Base-by-base conservation (phyloP, 2,113 vertebrate genomes). In the Haemorhous mexicanus region DNA sequence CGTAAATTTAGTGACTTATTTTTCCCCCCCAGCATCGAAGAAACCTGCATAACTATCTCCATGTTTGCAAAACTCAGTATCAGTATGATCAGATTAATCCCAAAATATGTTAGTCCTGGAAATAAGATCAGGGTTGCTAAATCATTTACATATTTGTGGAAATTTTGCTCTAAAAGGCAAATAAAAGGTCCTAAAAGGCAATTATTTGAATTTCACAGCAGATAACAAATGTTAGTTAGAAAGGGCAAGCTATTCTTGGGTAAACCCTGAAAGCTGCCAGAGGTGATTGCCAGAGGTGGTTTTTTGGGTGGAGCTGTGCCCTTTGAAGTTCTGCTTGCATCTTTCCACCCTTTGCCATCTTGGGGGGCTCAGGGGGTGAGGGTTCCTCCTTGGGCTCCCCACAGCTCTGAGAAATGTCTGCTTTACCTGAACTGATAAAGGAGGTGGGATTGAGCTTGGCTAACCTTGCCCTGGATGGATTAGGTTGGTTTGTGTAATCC, bases 331-430 rank as follows among this genome's bases (percentile, higher is more conserved):
- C 35, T 8, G 3, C 14, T 62, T 49, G 20, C 50, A 37, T 35
- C 37, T 72, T 63, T 21, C 46, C 0, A 0, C 14, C 19, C 39
- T 20, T 20, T n/a, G 44, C 32, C 4, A 1, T 23, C 13, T 15
- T 6, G 11, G 67, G 55, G 43, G 13, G 7, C 32, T 3, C 5
- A 6, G 2, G 21, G 18, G 22, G 2, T 2, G 7, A n/a, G 33
- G 56, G 58, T 12, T 73, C 33, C 55, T 69, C 44, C 37, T 43
- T 0, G 3, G 50, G 46, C 28, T 74, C 46, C 24, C 37, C 1
- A 1, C 50, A 33, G 5, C 2, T 18, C 81, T 67, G 13, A 6
- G 52, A 46, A n/a, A 49, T 7, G 58, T 28, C 76, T 86, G 76
- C 62, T 39, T 59, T 35, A 37, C n/a, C 83, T 83, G 52, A 50